phyloP scores from a whole-genome alignment of 1,140 invertebrate genomes.

The Apis laboriosa region DNA sequence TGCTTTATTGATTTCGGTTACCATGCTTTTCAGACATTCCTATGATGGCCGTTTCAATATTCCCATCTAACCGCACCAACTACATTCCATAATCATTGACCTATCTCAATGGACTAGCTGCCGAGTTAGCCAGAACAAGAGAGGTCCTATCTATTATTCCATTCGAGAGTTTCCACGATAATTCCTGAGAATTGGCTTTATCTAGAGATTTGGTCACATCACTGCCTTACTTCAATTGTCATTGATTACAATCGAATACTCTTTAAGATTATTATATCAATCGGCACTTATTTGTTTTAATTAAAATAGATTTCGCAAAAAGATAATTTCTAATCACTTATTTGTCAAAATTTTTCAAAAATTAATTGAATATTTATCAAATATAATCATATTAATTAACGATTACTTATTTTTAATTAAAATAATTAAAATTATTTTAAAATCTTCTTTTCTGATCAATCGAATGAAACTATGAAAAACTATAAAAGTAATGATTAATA shows the following conservation, averaged over 20 bases:
- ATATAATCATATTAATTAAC: background rate
- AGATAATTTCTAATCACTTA: too few relatives aligned
- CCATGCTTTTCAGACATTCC: background rate
- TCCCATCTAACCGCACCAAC: constrained; percentile 12
- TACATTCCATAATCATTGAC: constrained; percentile 48
- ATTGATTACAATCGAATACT: background rate
- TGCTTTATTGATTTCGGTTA: background rate
- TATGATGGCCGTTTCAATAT: background rate
- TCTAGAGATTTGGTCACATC: background rate
- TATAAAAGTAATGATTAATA: too few relatives aligned
- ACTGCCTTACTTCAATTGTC: background rate
- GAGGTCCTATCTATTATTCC: constrained; percentile 47
- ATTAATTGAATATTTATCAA: background rate
- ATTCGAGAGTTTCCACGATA: constrained; percentile 24
- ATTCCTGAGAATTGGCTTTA: constrained; percentile 34
- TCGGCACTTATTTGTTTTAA: too few relatives aligned
- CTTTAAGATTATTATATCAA: background rate
- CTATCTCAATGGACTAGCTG: constrained; percentile 37
- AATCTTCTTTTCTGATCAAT: too few relatives aligned
- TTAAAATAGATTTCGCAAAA: too few relatives aligned
- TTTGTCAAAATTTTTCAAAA: too few relatives aligned
- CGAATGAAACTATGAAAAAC: too few relatives aligned
- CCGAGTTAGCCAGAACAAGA: constrained; percentile 20
- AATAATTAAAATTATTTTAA: too few relatives aligned
- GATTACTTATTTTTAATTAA: too few relatives aligned